Evolutionary conservation across 2,888 invertebrate genomes (phyloP).

Genomic region (Cosmorhoe ocellata): DNA sequence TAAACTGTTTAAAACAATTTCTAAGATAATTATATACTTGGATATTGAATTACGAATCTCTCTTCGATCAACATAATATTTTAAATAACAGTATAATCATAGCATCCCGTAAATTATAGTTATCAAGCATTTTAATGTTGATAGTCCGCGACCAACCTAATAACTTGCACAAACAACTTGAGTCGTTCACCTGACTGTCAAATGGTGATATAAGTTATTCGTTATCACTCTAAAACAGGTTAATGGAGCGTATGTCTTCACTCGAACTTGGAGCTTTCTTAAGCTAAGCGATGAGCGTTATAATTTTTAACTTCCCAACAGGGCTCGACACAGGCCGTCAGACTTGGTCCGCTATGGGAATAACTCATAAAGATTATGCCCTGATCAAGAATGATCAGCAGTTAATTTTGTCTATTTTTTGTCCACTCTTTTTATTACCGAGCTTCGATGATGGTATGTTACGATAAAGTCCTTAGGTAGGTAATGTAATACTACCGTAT

Average conservation of each 20-base stretch:
- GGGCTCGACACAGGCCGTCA: too few species aligned
- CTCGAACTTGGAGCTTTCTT: background rate
- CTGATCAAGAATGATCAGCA: too few species aligned
- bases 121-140: slow-evolving; percentile 53
- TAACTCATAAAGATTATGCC: too few species aligned
- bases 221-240: slow-evolving; percentile 43
- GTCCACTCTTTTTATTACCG: too few species aligned
- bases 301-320: too few species aligned
- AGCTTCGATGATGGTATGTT: background rate
- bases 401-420: too few species aligned
- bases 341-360: too few species aligned
- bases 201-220: slow-evolving; percentile 55
- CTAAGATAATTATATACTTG: too few species aligned
- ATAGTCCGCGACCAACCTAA: slow-evolving; percentile 47
- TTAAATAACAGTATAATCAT: too few species aligned
- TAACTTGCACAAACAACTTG: slow-evolving; percentile 55
- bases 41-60: too few species aligned
- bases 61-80: too few species aligned
- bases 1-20: too few species aligned
- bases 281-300: slow-evolving; percentile 2
- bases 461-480: slow-evolving; percentile 3
- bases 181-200: slow-evolving; percentile 66
- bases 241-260: slow-evolving; percentile 30
- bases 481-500: slow-evolving; percentile 24
- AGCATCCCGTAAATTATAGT: slow-evolving; percentile 27